A percentile compares a stretch with the other conserved stretches of the same genome.
Conservation (phyloP, 2,797 vertebrate species). For the Rhodeus uyekii region DNA sequence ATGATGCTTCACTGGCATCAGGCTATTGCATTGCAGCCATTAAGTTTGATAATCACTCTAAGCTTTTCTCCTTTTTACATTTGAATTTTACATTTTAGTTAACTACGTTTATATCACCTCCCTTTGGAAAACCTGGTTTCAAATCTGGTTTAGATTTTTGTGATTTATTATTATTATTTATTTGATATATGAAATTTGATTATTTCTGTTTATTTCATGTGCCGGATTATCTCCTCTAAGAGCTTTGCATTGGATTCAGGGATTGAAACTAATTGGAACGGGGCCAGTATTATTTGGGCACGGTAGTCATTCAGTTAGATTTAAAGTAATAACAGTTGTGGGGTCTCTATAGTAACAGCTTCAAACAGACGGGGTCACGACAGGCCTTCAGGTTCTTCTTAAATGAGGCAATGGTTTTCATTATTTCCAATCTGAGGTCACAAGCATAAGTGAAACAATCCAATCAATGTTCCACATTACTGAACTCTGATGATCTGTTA, state of each 20-base stretch:
- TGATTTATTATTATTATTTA: not conserved
- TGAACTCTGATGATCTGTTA: conserved; percentile 42
- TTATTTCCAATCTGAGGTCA: conserved; percentile 33
- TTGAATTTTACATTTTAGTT: no score
- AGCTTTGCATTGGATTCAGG: not conserved
- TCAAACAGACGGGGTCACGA: conserved; percentile 34
- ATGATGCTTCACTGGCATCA: no score
- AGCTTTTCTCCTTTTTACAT: no score
- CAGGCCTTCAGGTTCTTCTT: conserved; percentile 20
- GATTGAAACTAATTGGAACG: not conserved
- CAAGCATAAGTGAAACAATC: conserved; percentile 27
- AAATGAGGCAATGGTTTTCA: conserved; percentile 29
- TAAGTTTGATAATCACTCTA: no score
- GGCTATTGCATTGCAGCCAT: no score
- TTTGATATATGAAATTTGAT: not conserved
- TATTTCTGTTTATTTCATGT: not conserved
- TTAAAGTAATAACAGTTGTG: conserved; percentile 19
- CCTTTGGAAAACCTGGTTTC: not conserved
- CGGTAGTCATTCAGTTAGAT: conserved; percentile 15
- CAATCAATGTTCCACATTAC: conserved; percentile 39
- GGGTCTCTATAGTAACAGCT: not conserved
- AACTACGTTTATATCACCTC: no score
- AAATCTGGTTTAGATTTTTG: not conserved
- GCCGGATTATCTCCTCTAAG: not conserved
- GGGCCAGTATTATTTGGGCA: conserved; percentile 10